Conservation (phyloP, 2,888 invertebrate genomes). For the Philopedon plagiatum region DNA sequence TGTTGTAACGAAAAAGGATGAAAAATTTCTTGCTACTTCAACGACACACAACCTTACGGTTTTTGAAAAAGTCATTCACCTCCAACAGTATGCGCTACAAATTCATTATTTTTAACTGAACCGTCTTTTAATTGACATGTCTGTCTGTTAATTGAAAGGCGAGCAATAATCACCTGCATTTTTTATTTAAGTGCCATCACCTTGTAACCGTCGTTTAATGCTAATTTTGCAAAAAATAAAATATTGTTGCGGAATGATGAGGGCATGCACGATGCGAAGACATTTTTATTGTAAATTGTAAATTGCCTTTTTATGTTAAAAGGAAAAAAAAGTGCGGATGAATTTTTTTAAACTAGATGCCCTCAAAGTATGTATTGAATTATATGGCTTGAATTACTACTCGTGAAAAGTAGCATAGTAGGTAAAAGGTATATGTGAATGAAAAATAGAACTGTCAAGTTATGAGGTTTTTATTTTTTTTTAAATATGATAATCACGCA, state of each 20-base stretch:
- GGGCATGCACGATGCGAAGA: neutral
- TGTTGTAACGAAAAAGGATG: too few relatives aligned
- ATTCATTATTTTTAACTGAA: neutral
- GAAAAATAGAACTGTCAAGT: too few relatives aligned
- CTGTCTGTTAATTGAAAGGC: neutral
- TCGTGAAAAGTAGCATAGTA: too few relatives aligned
- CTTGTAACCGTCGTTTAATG: neutral
- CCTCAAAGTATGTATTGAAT: too few relatives aligned
- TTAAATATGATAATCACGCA: too few relatives aligned
- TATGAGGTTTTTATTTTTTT: too few relatives aligned
- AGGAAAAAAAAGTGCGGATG: too few relatives aligned
- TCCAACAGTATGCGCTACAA: neutral
- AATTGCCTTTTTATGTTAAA: neutral
- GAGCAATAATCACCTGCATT: conserved; percentile 1
- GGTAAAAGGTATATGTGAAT: too few relatives aligned
- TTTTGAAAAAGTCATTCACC: neutral
- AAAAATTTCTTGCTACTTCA: too few relatives aligned
- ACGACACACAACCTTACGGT: too few relatives aligned
- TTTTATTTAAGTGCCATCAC: neutral
- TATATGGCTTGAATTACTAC: too few relatives aligned
- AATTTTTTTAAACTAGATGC: too few relatives aligned
- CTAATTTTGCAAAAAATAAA: neutral
- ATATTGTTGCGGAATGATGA: neutral
- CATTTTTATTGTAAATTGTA: neutral
- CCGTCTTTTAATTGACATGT: neutral